Conservation (phyloP, 2,113 vertebrate species). For the Brienomyrus longianalis region DNA sequence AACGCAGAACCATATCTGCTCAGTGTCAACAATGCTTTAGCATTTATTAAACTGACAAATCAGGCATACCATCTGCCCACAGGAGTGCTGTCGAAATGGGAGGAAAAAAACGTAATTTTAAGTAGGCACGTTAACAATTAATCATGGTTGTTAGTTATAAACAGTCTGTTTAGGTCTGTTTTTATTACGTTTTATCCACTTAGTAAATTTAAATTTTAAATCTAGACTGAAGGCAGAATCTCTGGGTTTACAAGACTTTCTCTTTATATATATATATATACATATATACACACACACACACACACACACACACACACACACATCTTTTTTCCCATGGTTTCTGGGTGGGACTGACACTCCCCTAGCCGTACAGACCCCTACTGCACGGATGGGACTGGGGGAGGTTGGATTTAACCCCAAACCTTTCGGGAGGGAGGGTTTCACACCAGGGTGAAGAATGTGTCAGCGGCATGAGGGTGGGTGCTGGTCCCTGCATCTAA, state of each 20-base stretch:
- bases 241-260: not conserved
- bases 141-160: not conserved
- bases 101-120: not conserved
- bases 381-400: not conserved
- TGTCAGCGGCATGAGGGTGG: not conserved
- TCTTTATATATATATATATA: not conserved
- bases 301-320: too few relatives aligned
- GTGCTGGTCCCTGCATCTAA: not conserved
- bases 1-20: not conserved
- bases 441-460: not conserved
- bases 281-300: too few relatives aligned
- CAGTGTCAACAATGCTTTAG: not conserved
- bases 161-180: not conserved
- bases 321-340: not conserved
- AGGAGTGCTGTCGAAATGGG: not conserved
- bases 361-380: not conserved
- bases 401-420: not conserved
- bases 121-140: not conserved
- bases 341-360: not conserved
- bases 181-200: not conserved
- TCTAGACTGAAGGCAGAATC: not conserved
- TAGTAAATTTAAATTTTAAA: not conserved
- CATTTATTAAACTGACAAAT: not conserved
- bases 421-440: not conserved
- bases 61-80: not conserved